Percentiles rank a stretch among this genome's conserved stretches.
Conservation (phyloP, 2,888 invertebrate genomes). For the Alcis repandata region DNA sequence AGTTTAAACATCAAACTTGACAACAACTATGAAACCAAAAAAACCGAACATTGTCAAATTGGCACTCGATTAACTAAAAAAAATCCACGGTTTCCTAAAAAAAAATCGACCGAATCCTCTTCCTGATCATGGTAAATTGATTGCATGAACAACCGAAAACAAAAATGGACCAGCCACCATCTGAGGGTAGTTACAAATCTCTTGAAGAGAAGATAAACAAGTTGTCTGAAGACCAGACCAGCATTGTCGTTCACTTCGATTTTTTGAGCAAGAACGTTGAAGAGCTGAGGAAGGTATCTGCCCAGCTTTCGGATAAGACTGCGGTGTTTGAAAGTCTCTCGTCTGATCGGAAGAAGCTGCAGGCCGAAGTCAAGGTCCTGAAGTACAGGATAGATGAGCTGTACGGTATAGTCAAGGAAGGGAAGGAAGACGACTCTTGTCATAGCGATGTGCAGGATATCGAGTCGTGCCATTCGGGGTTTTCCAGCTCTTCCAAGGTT, state of each 20-base stretch:
- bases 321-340: slow-evolving; percentile 63
- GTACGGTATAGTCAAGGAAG: slow-evolving; percentile 73
- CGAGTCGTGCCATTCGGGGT: slow-evolving; percentile 76
- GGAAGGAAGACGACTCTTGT: slow-evolving; percentile 69
- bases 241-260: slow-evolving; percentile 69
- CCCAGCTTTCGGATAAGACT: slow-evolving; percentile 67
- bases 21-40: background rate
- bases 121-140: slow-evolving; percentile 40
- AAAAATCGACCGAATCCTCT: slow-evolving; percentile 11
- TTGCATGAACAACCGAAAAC: background rate
- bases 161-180: slow-evolving; percentile 32
- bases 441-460: slow-evolving; percentile 66
- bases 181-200: slow-evolving; percentile 38
- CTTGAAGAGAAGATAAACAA: slow-evolving; percentile 68
- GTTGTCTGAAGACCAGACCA: slow-evolving; percentile 63
- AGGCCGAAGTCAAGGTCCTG: slow-evolving; percentile 63
- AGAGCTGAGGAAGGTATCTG: slow-evolving; percentile 61
- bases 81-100: background rate
- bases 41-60: slow-evolving; percentile 18
- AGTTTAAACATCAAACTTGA: background rate
- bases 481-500: slow-evolving; percentile 79
- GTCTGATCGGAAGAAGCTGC: slow-evolving; percentile 62
- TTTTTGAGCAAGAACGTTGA: slow-evolving; percentile 67
- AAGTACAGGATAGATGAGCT: slow-evolving; percentile 74
- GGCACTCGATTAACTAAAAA: background rate